A percentile compares a stretch with the other conserved stretches of the same genome.
phyloP scores from a whole-genome alignment of 2,113 vertebrate genomes.

The Conger conger region DNA sequence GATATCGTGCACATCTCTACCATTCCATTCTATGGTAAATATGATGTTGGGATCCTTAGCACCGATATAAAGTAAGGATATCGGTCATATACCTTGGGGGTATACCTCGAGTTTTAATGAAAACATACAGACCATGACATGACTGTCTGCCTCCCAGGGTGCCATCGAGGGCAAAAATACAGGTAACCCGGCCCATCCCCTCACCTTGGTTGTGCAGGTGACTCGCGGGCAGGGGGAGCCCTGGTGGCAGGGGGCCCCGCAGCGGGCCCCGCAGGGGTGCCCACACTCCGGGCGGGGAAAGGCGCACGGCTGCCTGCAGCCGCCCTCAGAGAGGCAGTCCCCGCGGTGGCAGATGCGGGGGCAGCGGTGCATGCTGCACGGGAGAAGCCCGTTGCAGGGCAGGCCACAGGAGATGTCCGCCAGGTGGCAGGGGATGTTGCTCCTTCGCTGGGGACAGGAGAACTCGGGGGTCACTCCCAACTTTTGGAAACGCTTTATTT shows the following conservation, averaged over 20 bases:
- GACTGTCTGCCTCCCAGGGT: too few species aligned
- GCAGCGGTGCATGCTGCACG: slow-evolving; percentile 88
- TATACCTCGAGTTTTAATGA: too few species aligned
- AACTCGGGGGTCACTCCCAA: not conserved
- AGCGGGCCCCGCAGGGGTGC: slow-evolving; percentile 89
- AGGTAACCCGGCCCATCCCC: too few species aligned
- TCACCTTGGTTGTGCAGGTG: slow-evolving; percentile 85
- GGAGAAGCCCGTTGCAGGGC: slow-evolving; percentile 79
- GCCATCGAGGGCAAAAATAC: too few species aligned
- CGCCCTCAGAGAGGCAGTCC: slow-evolving; percentile 80
- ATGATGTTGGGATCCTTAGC: too few species aligned
- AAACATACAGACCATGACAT: too few species aligned
- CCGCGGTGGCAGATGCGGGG: slow-evolving; percentile 91
- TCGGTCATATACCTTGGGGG: too few species aligned
- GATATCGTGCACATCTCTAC: too few species aligned
- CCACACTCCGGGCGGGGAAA: slow-evolving; percentile 81
- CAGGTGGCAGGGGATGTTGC: slow-evolving; percentile 95
- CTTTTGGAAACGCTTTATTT: not conserved
- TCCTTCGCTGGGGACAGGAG: slow-evolving; percentile 76
- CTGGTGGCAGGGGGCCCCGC: slow-evolving; percentile 85
- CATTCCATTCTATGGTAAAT: too few species aligned
- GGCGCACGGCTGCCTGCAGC: slow-evolving; percentile 85
- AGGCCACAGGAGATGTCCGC: slow-evolving; percentile 95
- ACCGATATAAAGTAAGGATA: too few species aligned
- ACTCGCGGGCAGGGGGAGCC: slow-evolving; percentile 77